These are phyloP conservation scores for Bufotes viridis DNA, from an alignment of 2,797 vertebrate species.

Conservation along the genomic window DNA sequence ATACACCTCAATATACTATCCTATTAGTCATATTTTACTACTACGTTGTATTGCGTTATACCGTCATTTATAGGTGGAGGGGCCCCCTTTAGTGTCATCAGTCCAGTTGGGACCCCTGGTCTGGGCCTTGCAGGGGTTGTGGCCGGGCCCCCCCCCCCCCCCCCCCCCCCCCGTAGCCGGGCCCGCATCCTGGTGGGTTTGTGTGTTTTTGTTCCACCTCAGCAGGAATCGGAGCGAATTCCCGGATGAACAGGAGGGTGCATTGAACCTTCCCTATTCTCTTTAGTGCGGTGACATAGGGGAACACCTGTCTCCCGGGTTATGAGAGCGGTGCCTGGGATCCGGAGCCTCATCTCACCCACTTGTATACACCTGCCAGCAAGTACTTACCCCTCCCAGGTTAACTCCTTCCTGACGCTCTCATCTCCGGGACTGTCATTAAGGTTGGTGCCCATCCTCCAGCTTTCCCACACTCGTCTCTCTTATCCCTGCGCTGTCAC, in stretches of 20 bases:
- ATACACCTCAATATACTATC: too few species aligned
- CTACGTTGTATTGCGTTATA: neutral
- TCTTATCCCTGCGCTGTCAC: conserved; percentile 59
- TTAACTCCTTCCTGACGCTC: conserved; percentile 40
- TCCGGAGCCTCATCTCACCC: conserved; percentile 35
- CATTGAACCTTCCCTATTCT: conserved; percentile 22
- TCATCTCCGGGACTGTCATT: conserved; percentile 50
- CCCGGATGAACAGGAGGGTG: neutral
- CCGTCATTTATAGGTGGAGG: neutral
- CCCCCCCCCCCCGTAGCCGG: neutral
- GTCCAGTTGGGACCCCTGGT: neutral
- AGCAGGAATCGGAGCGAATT: neutral
- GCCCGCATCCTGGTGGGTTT: neutral
- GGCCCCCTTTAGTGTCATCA: neutral
- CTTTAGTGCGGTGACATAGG: neutral
- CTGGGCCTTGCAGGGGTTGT: neutral
- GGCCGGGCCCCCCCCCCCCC: neutral
- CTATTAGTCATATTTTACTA: too few species aligned
- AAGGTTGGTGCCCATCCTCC: conserved; percentile 69
- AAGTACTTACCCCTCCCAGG: conserved; percentile 57
- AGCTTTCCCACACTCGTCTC: conserved; percentile 71
- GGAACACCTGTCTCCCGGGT: conserved; percentile 45
- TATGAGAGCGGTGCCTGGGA: conserved; percentile 41
- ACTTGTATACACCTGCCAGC: conserved; percentile 46
- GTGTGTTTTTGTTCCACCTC: conserved; percentile 16